These are phyloP conservation scores for Andrena minutula DNA, from an alignment of 2,888 invertebrate species.

Conservation along the genomic window DNA sequence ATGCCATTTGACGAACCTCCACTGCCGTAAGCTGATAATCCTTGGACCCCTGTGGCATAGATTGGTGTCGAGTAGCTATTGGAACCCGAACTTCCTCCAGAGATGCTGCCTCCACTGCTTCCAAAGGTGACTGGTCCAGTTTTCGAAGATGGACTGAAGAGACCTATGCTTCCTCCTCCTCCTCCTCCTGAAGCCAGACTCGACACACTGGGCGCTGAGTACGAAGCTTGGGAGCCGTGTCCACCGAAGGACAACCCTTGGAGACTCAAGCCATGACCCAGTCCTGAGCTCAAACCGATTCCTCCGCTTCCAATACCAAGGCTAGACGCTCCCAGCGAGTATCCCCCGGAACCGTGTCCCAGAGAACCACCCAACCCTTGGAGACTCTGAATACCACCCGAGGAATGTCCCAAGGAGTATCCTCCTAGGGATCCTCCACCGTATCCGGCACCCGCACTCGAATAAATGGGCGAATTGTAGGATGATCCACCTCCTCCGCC, in stretches of 20 bases:
- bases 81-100: slow-evolving; percentile 31
- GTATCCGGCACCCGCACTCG: slow-evolving; percentile 60
- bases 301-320: slow-evolving; percentile 47
- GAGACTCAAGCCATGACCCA: slow-evolving; percentile 64
- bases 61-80: slow-evolving; percentile 63
- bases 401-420: slow-evolving; percentile 64
- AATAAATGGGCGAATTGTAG: slow-evolving; percentile 51
- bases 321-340: slow-evolving; percentile 47
- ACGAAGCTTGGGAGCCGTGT: slow-evolving; percentile 66
- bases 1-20: slow-evolving; percentile 64
- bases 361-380: slow-evolving; percentile 58
- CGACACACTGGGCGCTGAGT: slow-evolving; percentile 61
- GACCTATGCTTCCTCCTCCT: slow-evolving; percentile 49
- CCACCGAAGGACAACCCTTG: slow-evolving; percentile 60
- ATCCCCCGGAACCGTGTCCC: slow-evolving; percentile 62
- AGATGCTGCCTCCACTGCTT: slow-evolving; percentile 60
- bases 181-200: slow-evolving; percentile 45
- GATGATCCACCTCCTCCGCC: slow-evolving; percentile 57
- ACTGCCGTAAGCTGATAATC: slow-evolving; percentile 74
- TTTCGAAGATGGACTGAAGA: slow-evolving; percentile 72
- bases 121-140: slow-evolving; percentile 82
- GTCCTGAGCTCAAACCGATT: slow-evolving; percentile 57
- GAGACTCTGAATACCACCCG: slow-evolving; percentile 59
- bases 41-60: slow-evolving; percentile 75
- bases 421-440: slow-evolving; percentile 49